A percentile compares a stretch with the other conserved stretches of the same genome.
phyloP scores from a whole-genome alignment of 1,140 invertebrate genomes.

The Cylas formicarius region DNA sequence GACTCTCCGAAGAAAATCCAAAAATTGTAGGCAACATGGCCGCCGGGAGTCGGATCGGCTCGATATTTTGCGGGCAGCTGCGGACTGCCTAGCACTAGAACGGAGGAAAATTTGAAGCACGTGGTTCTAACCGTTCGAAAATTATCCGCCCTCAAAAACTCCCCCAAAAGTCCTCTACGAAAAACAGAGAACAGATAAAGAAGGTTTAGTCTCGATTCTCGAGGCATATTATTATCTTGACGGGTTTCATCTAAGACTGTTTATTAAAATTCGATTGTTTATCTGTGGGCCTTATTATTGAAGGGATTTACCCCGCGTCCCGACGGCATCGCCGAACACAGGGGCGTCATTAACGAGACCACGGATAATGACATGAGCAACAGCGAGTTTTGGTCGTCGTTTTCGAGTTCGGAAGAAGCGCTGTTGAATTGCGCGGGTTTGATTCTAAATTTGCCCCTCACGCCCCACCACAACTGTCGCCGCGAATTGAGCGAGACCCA shows the following conservation, averaged over 20 bases:
- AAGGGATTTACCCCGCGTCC: constrained; percentile 53
- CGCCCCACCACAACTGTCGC: constrained; percentile 52
- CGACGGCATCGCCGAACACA: constrained; percentile 58
- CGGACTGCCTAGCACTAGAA: too few species aligned
- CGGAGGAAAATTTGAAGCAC: too few species aligned
- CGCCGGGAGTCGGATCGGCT: too few species aligned
- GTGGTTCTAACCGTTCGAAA: too few species aligned
- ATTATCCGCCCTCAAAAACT: too few species aligned
- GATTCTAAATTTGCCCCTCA: constrained; percentile 62
- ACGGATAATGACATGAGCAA: constrained; percentile 58
- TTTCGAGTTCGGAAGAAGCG: constrained; percentile 68
- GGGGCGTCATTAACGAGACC: constrained; percentile 53
- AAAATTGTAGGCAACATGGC: too few species aligned
- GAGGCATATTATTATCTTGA: too few species aligned
- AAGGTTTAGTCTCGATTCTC: too few species aligned
- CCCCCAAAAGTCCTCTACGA: too few species aligned
- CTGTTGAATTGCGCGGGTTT: constrained; percentile 65
- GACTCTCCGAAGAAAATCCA: too few species aligned
- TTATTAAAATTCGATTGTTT: neutral
- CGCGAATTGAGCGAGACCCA: constrained; percentile 39
- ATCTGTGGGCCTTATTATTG: constrained; percentile 4
- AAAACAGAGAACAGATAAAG: too few species aligned
- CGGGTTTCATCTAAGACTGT: neutral
- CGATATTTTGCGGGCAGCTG: too few species aligned
- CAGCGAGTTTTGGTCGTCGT: constrained; percentile 73